These are phyloP conservation scores for Sturnira hondurensis DNA, from an alignment of 2,113 vertebrate species.

Conservation along the genomic window DNA sequence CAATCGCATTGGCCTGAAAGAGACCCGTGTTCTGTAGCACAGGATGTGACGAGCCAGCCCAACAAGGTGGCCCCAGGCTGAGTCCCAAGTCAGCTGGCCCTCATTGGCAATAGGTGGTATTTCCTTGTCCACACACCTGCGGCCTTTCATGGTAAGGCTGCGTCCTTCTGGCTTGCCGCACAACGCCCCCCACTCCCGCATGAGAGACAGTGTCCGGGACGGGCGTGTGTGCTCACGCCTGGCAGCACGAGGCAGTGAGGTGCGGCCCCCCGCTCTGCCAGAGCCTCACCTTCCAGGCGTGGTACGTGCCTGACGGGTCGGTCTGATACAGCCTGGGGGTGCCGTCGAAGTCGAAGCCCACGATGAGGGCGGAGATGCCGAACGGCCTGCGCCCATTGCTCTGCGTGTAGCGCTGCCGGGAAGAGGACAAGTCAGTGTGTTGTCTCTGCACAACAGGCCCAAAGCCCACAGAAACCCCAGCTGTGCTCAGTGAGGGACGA, in stretches of 20 bases:
- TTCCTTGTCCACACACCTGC: fast-evolving
- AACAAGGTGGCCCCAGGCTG: fast-evolving
- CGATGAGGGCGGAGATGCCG: conserved; percentile 89
- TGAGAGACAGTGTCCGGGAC: fast-evolving
- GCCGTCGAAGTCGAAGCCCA: conserved; percentile 91
- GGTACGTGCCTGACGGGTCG: conserved; percentile 90
- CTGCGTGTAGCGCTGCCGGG: conserved; percentile 87
- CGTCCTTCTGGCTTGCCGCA: neutral
- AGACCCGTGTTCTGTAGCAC: fast-evolving
- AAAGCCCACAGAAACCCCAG: fast-evolving
- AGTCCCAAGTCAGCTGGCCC: neutral
- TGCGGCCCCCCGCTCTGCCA: neutral
- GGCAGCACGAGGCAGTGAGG: fast-evolving
- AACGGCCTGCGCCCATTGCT: conserved; percentile 91
- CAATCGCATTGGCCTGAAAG: conserved; percentile 88
- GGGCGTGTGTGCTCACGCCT: fast-evolving
- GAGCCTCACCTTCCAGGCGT: conserved; percentile 90
- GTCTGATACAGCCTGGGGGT: conserved; percentile 90
- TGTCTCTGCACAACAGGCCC: fast-evolving
- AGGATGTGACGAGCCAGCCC: neutral
- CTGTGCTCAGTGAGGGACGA: fast-evolving
- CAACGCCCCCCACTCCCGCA: fast-evolving
- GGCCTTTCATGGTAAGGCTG: fast-evolving
- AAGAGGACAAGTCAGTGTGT: neutral
- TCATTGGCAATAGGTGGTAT: neutral